phyloP scores from a whole-genome alignment of 1,140 invertebrate genomes.

The Drosophila trapezifrons region DNA sequence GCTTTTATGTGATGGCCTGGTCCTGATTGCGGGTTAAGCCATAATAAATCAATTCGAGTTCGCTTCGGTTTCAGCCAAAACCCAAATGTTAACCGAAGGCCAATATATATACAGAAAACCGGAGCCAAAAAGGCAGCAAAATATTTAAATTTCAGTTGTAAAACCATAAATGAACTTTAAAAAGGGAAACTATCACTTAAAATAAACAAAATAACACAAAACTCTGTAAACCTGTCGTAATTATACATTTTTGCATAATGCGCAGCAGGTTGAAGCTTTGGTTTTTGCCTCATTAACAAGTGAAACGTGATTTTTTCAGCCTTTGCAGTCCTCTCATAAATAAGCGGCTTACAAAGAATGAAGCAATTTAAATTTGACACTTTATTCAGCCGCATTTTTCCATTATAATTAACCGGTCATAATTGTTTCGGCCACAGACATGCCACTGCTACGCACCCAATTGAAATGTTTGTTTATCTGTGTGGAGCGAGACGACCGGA shows the following conservation, averaged over 20 bases:
- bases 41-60: constrained; percentile 15
- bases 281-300: constrained; percentile 4
- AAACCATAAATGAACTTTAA: neutral
- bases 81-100: neutral
- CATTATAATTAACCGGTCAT: constrained; percentile 10
- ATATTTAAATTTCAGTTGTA: neutral
- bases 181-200: no score
- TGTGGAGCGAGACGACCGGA: constrained; percentile 92
- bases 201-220: neutral
- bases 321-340: neutral
- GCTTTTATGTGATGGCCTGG: neutral
- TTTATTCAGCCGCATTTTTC: neutral
- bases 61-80: neutral
- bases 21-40: neutral
- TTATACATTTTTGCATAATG: no score
- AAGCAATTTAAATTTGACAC: constrained; percentile 3
- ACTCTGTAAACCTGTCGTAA: neutral
- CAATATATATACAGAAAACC: neutral
- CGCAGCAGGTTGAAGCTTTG: neutral
- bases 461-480: constrained; percentile 86
- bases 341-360: constrained; percentile 1
- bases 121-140: no score
- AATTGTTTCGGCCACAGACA: neutral
- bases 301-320: constrained; percentile 7
- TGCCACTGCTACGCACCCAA: constrained; percentile 72